Base-by-base conservation (phyloP, 2,888 invertebrate genomes). In the Lasioglossum figueresi region DNA sequence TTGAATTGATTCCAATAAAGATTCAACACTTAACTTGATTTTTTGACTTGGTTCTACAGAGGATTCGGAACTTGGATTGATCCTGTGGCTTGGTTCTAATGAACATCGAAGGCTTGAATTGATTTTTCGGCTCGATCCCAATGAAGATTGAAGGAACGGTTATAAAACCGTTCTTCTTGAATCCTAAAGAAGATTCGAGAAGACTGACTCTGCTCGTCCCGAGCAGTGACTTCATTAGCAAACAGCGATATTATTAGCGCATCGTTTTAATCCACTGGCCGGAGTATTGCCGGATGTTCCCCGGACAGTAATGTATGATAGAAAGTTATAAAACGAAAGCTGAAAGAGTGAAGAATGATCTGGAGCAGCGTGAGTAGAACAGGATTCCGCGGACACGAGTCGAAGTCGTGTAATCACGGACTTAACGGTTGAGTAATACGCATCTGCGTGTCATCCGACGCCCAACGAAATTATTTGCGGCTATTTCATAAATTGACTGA, bases 331-430 rank as follows among this genome's bases (percentile, higher is more conserved):
- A 82, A 37, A 31, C 75, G 83, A 83, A n/a, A 34, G 37, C 52
- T 37, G 48, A 16, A n/a, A 83, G 73, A 56, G 40, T 68, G 19
- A 56, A 23, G 79, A 59, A 52, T 31, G 75, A 83, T 82, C 70
- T 34, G 82, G 56, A 70, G 70, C 73, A 73, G 70, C 40, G 37
- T 48, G 66, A 73, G 40, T 73, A 43, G 73, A 66, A 63, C 63
- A 63, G 63, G 63, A 63, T 63, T 63, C 63, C 63, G 16, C 31
- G 63, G 63, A 73, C 16, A 63, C 63, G 63, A 31, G 63, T 70
- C 31, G 31, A 63, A 68, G 34, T 68, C 66, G 34, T 34, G 66
- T 70, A 68, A 34, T 68, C 66, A 10, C 34, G 66, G 31, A 34
- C 34, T 19, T 68, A 68, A 37, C 31, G 19, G 23, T 34, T 68